Evolutionary conservation across 2,113 vertebrate genomes (phyloP), one percentile per base, ranked within the genome.

Genomic region (Callopanchax toddi): DNA sequence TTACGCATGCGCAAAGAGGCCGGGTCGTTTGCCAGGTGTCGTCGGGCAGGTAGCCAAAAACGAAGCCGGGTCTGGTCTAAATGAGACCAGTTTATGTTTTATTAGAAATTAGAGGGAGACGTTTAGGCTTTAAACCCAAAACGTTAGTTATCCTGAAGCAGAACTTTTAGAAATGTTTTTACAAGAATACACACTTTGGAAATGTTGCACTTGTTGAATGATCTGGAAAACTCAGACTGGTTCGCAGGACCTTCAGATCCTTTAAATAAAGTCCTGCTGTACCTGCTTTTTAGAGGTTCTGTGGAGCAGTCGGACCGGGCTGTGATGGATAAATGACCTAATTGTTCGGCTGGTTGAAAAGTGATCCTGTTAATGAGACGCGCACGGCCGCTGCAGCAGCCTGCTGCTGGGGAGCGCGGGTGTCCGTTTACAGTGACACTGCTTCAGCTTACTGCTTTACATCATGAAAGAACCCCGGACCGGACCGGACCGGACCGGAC

Each of bases 1-100:
- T 86, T 87, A 86, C 89, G 89, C 89, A 86, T 86, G 91, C 81
- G 89, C 82, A 87, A 32, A 68, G 46, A 37, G 3, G 42, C 56
- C n/a, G 73, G 58, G 26, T 79, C 90, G 89, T 74, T 92, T 89
- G 86, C 91, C 94, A 96, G 95, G 94, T 96, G 94, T 92, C 82
- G 70, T 71, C 64, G 65, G 68, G 83, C 93, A 95, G 92, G 93
- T 93, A 92, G 87, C 72, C 43, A 60, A 46, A 21, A 21, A 13
- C 17, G 5, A 5, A 39, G 22, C 16, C 13, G 26, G 46, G 23
- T 26, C 13, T 6, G 13, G 11, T 12, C 21, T 25, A 10, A 25
- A 25, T 17, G 15, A 17, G n/a, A 50, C 1, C 46, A 7, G 12
- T 6, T 23, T 1, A 3, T 21, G n/a, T 21, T 11, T 17, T 32